Evolutionary conservation across 2,113 vertebrate species (phyloP), one percentile per base, ranked within the genome.

Genomic region (Cisticola juncidis): DNA sequence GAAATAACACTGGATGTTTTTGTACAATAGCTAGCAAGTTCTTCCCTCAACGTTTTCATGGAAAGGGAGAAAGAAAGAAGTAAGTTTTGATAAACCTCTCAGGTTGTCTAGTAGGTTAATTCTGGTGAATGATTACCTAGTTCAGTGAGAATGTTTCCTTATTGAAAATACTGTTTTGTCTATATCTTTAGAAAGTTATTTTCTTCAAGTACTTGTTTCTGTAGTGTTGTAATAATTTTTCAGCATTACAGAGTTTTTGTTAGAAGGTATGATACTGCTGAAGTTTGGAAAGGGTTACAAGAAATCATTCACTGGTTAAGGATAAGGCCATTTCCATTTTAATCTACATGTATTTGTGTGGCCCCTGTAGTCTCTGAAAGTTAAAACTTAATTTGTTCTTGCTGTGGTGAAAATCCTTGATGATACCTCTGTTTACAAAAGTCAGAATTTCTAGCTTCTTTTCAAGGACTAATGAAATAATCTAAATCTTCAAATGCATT

Each of bases 401-500:
- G 8, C 51, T 87, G 7, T 84, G 50, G 29, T 79, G 42, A 76
- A 87, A 91, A 40, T 85, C 38, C 19, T n/a, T 66, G 42, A 11
- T 2, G 8, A 72, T 81, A 79, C 28, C 23, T n/a, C 22, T 56
- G 15, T 86, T 94, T 84, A 38, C 35, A 54, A 5, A 25, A 88
- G 14, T 23, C 40, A 73, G 25, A 45, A 94, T 87, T 31, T 35
- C 72, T 48, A 47, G 31, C 56, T 77, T 19, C 21, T 91, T 90
- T 85, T 94, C 36, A 58, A 1, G 1, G 38, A 38, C 9, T 70
- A 80, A 38, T 3, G 2, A 88, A 81, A 90, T 72, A 1, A 78
- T 69, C 89, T 47, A 71, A 35, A 88, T 47, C 11, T 79, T 95
- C 86, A 62, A 42, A 74, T 97, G 40, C 50, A 26, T 96, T 97